Percentiles rank a stretch among this genome's conserved stretches.
Evolutionary conservation across 2,797 vertebrate genomes (phyloP).

Genomic region (Paedocypris micromegethes): DNA sequence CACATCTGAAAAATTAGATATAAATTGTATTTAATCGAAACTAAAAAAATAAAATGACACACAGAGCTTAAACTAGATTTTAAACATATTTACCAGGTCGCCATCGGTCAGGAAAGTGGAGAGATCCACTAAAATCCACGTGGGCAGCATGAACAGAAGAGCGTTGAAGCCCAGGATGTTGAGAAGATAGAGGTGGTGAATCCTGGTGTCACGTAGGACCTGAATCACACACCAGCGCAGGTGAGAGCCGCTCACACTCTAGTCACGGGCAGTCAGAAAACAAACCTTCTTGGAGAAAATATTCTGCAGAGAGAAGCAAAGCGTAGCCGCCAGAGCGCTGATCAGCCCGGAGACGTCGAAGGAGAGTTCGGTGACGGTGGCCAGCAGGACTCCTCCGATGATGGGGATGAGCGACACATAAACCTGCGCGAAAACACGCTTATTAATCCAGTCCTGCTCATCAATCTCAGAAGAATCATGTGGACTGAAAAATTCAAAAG

Average conservation of each 20-base stretch:
- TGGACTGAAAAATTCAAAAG: too few species aligned
- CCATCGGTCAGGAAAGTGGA: slow-evolving; percentile 89
- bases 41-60: too few species aligned
- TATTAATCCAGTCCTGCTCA: too few species aligned
- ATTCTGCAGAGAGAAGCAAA: slow-evolving; percentile 98
- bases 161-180: slow-evolving; percentile 93
- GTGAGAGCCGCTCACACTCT: not conserved
- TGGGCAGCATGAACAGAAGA: slow-evolving; percentile 94
- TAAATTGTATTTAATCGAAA: too few species aligned
- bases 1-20: too few species aligned
- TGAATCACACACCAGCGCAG: slow-evolving; percentile 44
- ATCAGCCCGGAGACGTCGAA: slow-evolving; percentile 91
- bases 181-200: slow-evolving; percentile 89
- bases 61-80: too few species aligned
- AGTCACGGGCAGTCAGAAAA: not conserved
- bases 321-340: slow-evolving; percentile 91
- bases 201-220: slow-evolving; percentile 86
- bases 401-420: slow-evolving; percentile 95
- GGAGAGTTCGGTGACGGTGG: slow-evolving; percentile 89
- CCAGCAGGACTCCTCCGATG: slow-evolving; percentile 91
- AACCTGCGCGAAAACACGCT: slow-evolving; percentile 65
- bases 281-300: slow-evolving; percentile 98
- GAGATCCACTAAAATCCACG: slow-evolving; percentile 92
- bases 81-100: slow-evolving; percentile 77
- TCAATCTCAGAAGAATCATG: too few species aligned